A percentile compares a stretch with the other conserved stretches of the same genome.
These are phyloP conservation scores for Hypercompe scribonia DNA, from an alignment of 2,888 invertebrate species.

Conservation along the genomic window DNA sequence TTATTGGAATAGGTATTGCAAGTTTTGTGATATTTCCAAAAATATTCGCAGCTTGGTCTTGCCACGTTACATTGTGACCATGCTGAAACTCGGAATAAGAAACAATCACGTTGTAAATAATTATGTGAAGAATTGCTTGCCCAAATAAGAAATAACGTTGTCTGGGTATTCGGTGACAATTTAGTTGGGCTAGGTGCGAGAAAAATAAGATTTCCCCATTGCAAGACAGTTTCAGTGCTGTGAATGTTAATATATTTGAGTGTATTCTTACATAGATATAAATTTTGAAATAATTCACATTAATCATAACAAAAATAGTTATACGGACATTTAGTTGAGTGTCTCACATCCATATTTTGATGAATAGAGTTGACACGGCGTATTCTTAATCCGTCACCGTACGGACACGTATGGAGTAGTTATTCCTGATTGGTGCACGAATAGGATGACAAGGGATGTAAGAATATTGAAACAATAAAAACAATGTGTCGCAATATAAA, in stretches of 20 bases:
- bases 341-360: neutral
- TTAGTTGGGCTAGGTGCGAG: too few relatives aligned
- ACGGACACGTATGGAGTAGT: neutral
- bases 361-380: too few relatives aligned
- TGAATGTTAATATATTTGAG: too few relatives aligned
- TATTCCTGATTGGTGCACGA: constrained; percentile 5
- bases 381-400: too few relatives aligned
- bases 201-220: too few relatives aligned
- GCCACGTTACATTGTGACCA: neutral
- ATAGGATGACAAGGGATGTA: constrained; percentile 30
- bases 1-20: constrained; percentile 9
- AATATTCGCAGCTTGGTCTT: neutral
- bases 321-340: too few relatives aligned
- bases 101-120: neutral
- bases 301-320: too few relatives aligned
- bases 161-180: too few relatives aligned
- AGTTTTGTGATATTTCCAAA: constrained; percentile 6
- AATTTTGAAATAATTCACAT: too few relatives aligned
- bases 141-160: too few relatives aligned
- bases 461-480: constrained; percentile 48
- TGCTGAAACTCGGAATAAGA: neutral
- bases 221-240: too few relatives aligned
- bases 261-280: too few relatives aligned
- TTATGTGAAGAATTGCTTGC: neutral
- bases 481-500: constrained; percentile 51